phyloP scores from a whole-genome alignment of 2,888 invertebrate species.

The Lampropteryx suffumata region DNA sequence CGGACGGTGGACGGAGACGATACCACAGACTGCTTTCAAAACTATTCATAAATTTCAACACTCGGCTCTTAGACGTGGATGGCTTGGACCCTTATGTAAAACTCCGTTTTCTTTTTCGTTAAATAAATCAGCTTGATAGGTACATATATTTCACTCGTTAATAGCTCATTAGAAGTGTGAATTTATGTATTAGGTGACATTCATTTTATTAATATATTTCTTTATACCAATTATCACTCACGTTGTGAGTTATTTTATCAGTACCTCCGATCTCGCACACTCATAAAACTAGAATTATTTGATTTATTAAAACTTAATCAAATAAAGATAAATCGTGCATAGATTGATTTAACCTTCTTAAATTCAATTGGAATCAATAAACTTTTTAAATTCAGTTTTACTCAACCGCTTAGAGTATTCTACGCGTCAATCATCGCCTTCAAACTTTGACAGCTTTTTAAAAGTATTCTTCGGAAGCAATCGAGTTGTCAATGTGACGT shows the following conservation, averaged over 20 bases:
- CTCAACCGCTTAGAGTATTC: constrained; percentile 3
- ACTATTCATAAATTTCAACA: constrained; percentile 61
- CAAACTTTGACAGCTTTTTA: constrained; percentile 64
- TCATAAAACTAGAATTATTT: constrained; percentile 5
- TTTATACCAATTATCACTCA: constrained; percentile 17
- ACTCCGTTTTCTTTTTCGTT: background rate
- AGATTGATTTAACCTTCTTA: constrained; percentile 41
- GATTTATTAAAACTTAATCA: constrained; percentile 14
- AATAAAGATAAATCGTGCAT: constrained; percentile 11
- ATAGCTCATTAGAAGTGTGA: constrained; percentile 30
- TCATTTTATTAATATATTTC: constrained; percentile 26
- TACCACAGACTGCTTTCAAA: constrained; percentile 52
- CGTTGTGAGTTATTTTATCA: constrained; percentile 22
- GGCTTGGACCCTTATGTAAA: background rate
- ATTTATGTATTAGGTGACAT: constrained; percentile 29
- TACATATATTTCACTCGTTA: background rate
- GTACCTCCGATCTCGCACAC: constrained; percentile 12
- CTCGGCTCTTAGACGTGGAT: constrained; percentile 45
- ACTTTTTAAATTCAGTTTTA: constrained; percentile 27
- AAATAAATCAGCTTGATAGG: constrained; percentile 9
- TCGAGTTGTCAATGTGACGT: constrained; percentile 64
- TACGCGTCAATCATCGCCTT: constrained; percentile 59
- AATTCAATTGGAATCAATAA: constrained; percentile 68
- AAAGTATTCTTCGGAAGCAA: constrained; percentile 64
- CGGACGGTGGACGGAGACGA: constrained; percentile 66